Evolutionary conservation across 2,888 invertebrate genomes (phyloP), one percentile per base, ranked within the genome.

Genomic region (Leucoma salicis): DNA sequence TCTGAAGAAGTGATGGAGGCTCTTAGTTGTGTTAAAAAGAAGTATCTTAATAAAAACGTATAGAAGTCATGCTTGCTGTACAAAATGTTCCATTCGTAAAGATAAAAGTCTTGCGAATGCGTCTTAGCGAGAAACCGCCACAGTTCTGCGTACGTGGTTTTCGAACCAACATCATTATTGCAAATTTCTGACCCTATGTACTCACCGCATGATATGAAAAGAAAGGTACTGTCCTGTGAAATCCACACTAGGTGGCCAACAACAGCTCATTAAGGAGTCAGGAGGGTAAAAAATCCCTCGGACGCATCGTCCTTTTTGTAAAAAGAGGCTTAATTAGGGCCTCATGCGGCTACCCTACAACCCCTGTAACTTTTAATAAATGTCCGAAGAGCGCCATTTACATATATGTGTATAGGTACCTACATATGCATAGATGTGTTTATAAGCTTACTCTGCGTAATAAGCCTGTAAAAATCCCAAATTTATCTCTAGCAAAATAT

Each of bases 281-380:
- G 73, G 78, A 84, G 87, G 86, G 82, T 81, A 81, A 79, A 84
- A 83, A 84, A 75, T 61, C 82, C 76, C 81, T 78, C 73, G 63
- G 51, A 63, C 72, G 73, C 73, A 73, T 74, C 68, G 69, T 74
- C 70, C 78, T 82, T 87, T 87, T 86, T 84, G 80, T 80, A 84
- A 86, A 88, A 88, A 86, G 78, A 80, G 82, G 81, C 85, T 89
- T 89, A 89, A 89, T 89, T 89, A 89, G 89, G 84, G 77, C 59
- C 82, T 86, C 86, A 77, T 88, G 88, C 78, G 89, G 88, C 88
- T 82, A 67, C 82, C 86, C 85, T 82, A 78, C 81, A 76, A 78
- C 82, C 88, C 85, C 86, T 85, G 87, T 87, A 89, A 89, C 89
- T 89, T 89, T 89, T 88, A 89, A 88, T 89, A 88, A 88, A 88